Percentiles rank a stretch among this genome's conserved stretches.
Conservation (phyloP, 2,113 vertebrate genomes). For the Ascaphus truei region DNA sequence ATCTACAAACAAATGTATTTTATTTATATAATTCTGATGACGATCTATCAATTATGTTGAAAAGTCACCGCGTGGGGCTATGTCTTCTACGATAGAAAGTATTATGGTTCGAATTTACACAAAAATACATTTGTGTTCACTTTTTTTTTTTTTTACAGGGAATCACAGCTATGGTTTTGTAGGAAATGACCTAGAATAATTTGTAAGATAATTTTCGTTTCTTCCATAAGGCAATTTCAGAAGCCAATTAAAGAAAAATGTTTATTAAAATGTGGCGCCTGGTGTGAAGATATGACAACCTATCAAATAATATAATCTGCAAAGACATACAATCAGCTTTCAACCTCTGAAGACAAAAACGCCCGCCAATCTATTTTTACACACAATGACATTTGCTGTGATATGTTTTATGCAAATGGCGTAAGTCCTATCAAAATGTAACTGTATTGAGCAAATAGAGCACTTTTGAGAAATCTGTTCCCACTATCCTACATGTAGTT, state of each 20-base stretch:
- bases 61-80: no score
- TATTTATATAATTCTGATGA: no score
- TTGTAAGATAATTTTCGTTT: no score
- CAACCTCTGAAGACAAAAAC: not conserved
- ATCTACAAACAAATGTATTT: no score
- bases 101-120: no score
- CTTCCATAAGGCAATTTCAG: not conserved
- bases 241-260: conserved; percentile 1
- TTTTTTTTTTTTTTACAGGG: no score
- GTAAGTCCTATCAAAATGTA: conserved; percentile 17
- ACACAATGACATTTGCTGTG: conserved; percentile 30
- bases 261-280: conserved; percentile 1
- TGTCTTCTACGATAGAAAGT: no score
- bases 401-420: conserved; percentile 16
- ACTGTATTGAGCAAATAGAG: conserved; percentile 15
- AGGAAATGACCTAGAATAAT: no score
- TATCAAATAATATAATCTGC: conserved; percentile 8
- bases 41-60: no score
- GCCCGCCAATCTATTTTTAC: conserved; percentile 26
- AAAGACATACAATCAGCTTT: conserved; percentile 13
- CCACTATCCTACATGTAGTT: no score
- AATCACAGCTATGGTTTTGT: no score
- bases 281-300: not conserved
- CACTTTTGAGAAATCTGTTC: conserved; percentile 4
- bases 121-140: no score